phyloP scores from a whole-genome alignment of 2,113 vertebrate genomes.

The Melanerpes formicivorus region DNA sequence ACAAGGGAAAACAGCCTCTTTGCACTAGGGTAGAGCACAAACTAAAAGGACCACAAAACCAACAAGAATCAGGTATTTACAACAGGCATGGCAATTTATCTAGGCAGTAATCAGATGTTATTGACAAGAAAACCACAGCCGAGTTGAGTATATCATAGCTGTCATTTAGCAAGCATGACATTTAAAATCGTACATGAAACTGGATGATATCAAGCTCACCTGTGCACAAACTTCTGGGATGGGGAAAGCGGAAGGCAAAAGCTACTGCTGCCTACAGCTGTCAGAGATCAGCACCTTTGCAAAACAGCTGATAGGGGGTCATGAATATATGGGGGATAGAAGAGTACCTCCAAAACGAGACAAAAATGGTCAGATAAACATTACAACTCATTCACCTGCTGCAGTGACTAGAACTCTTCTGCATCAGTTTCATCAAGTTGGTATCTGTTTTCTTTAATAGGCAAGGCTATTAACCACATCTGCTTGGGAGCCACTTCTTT shows the following conservation, averaged over 20 bases:
- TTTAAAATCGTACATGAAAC: neutral
- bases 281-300: neutral
- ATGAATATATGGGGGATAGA: neutral
- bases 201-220: neutral
- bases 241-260: neutral
- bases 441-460: neutral
- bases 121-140: neutral
- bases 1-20: neutral
- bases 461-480: neutral
- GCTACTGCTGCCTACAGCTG: neutral
- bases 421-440: neutral
- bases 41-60: neutral
- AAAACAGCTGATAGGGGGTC: neutral
- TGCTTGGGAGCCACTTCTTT: neutral
- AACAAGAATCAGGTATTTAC: neutral
- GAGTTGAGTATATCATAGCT: neutral
- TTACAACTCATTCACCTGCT: neutral
- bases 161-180: neutral
- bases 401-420: neutral
- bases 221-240: neutral
- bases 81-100: neutral
- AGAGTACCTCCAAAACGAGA: neutral
- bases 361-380: neutral
- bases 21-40: neutral
- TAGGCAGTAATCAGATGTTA: neutral